phyloP scores from a whole-genome alignment of 1,140 invertebrate species.

The Bombus sibiricus region DNA sequence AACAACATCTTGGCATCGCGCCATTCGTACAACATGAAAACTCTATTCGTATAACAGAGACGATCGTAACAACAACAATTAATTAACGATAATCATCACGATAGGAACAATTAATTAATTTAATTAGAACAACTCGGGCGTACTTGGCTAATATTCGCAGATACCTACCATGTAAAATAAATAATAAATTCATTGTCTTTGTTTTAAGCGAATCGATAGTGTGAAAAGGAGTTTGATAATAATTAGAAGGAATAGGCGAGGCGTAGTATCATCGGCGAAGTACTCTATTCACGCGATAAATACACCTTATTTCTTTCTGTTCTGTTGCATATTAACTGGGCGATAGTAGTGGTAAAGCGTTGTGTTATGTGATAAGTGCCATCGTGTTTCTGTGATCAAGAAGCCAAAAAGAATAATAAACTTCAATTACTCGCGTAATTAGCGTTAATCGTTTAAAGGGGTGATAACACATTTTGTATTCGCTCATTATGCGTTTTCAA shows the following conservation, averaged over 20 bases:
- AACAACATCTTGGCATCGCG: slow-evolving; percentile 68
- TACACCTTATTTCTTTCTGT: slow-evolving; percentile 1
- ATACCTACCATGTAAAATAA: slow-evolving; percentile 48
- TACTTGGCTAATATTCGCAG: slow-evolving; percentile 56
- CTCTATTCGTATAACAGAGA: slow-evolving; percentile 70
- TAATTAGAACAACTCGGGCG: slow-evolving; percentile 46
- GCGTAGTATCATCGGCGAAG: slow-evolving; percentile 14
- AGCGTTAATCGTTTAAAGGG: slow-evolving; percentile 3
- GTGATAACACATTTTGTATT: neutral
- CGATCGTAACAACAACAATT: slow-evolving; percentile 70
- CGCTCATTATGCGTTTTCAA: neutral
- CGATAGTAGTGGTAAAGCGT: slow-evolving; percentile 78
- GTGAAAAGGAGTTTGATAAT: neutral
- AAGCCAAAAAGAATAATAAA: slow-evolving; percentile 75
- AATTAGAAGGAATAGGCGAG: slow-evolving; percentile 1
- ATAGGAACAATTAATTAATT: slow-evolving; percentile 59
- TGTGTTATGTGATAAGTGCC: slow-evolving; percentile 80
- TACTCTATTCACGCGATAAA: slow-evolving; percentile 26
- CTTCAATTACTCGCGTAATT: slow-evolving; percentile 28
- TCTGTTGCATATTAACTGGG: slow-evolving; percentile 2
- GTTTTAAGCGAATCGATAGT: slow-evolving; percentile 54
- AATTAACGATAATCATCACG: slow-evolving; percentile 65
- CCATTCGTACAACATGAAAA: slow-evolving; percentile 74
- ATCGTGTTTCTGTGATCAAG: slow-evolving; percentile 81
- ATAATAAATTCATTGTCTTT: slow-evolving; percentile 1